Percentiles rank a stretch among this genome's conserved stretches.
These are phyloP conservation scores for Tenthredo livida DNA, from an alignment of 2,888 invertebrate species.

Conservation along the genomic window DNA sequence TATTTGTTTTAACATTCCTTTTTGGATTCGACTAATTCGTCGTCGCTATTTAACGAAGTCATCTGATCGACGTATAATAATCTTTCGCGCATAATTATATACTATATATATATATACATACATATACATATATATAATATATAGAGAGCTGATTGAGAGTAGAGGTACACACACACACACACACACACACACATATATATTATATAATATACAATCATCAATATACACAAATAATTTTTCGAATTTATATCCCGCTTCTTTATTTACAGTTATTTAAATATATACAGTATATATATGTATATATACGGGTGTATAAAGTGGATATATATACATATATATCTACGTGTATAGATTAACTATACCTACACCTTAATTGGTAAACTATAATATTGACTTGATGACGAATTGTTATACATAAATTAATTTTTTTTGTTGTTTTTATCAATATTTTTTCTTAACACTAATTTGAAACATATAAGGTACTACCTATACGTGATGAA, in stretches of 20 bases:
- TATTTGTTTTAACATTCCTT: conserved; percentile 32
- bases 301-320: background rate
- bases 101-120: too few relatives aligned
- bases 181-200: too few relatives aligned
- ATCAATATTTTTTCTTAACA: background rate
- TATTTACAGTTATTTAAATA: conserved; percentile 9
- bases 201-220: background rate
- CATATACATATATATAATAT: too few relatives aligned
- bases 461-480: background rate
- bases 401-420: too few relatives aligned
- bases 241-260: background rate
- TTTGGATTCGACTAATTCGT: conserved; percentile 57
- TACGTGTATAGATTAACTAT: background rate
- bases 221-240: background rate
- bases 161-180: background rate
- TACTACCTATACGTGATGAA: background rate
- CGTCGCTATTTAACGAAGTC: conserved; percentile 58
- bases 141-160: background rate
- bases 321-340: background rate
- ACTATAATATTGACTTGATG: too few relatives aligned
- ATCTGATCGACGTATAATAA: background rate
- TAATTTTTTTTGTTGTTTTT: background rate
- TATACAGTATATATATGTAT: background rate
- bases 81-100: background rate
- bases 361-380: background rate